Conservation (phyloP, 2,113 vertebrate genomes). For the Bucco capensis region DNA sequence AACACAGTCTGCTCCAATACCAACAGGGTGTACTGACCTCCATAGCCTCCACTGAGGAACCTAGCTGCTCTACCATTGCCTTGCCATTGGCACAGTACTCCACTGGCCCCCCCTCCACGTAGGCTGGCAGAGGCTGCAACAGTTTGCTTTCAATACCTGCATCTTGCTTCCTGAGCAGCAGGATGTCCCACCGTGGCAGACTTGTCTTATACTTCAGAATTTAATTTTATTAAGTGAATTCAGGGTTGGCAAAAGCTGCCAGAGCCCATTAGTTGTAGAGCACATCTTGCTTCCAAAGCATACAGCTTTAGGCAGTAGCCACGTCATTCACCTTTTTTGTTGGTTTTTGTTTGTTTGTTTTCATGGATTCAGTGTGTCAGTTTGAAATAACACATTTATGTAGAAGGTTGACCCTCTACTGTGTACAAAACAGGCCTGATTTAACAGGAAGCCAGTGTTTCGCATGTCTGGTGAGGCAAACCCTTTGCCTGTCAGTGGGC, state of each 20-base stretch:
- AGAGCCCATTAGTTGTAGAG: neutral
- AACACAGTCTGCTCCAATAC: neutral
- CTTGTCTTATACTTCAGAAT: constrained; percentile 23
- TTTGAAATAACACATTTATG: neutral
- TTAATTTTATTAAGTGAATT: constrained; percentile 53
- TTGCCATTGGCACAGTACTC: neutral
- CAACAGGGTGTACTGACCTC: neutral
- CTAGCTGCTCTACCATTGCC: neutral
- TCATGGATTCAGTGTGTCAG: neutral
- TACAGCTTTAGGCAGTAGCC: neutral
- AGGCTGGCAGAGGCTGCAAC: neutral
- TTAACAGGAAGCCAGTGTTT: neutral
- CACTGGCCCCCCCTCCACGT: neutral
- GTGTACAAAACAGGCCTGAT: neutral
- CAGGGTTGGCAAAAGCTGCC: neutral
- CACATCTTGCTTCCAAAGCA: neutral
- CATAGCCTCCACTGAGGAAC: neutral
- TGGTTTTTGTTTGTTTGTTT: neutral
- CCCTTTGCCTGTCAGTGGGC: neutral
- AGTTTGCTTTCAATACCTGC: neutral
- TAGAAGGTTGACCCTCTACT: neutral
- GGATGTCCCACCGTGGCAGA: constrained; percentile 31
- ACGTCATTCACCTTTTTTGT: neutral
- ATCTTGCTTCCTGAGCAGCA: neutral
- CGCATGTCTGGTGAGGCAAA: neutral